phyloP scores from a whole-genome alignment of 2,797 vertebrate genomes.

The Hemitrygon akajei region DNA sequence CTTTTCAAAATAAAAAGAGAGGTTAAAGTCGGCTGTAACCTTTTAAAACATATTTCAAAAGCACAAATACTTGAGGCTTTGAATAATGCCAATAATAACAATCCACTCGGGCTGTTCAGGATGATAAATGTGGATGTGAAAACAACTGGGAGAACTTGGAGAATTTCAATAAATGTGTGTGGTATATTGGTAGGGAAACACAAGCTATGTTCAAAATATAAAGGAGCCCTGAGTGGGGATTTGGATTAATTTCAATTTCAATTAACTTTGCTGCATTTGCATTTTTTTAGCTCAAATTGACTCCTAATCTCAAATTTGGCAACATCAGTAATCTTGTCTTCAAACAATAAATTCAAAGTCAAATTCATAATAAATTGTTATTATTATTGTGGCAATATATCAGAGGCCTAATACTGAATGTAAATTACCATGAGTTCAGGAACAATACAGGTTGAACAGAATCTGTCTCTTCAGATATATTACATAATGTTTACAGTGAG shows the following conservation, averaged over 20 bases:
- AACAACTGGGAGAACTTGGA: neutral
- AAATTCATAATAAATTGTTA: neutral
- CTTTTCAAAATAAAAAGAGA: constrained; percentile 29
- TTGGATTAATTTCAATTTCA: neutral
- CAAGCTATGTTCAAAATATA: constrained; percentile 17
- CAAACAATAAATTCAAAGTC: neutral
- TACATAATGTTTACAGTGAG: neutral
- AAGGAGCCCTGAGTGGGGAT: neutral
- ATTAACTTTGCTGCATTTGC: neutral
- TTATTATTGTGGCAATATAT: neutral
- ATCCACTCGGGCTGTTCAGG: neutral
- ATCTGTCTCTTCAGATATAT: neutral
- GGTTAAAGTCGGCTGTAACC: constrained; percentile 22
- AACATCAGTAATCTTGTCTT: neutral
- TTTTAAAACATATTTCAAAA: constrained; percentile 9
- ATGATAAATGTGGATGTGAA: constrained; percentile 27
- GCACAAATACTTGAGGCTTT: constrained; percentile 26
- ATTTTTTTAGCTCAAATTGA: neutral
- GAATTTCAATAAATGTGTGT: constrained; percentile 18
- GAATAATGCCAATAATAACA: constrained; percentile 31
- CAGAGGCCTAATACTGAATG: neutral
- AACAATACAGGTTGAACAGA: too few species aligned
- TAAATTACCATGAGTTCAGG: neutral
- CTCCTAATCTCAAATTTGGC: neutral
- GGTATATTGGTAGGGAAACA: neutral